Evolutionary conservation across 2,888 invertebrate species (phyloP).

Genomic region (Ichneumon xanthorius): DNA sequence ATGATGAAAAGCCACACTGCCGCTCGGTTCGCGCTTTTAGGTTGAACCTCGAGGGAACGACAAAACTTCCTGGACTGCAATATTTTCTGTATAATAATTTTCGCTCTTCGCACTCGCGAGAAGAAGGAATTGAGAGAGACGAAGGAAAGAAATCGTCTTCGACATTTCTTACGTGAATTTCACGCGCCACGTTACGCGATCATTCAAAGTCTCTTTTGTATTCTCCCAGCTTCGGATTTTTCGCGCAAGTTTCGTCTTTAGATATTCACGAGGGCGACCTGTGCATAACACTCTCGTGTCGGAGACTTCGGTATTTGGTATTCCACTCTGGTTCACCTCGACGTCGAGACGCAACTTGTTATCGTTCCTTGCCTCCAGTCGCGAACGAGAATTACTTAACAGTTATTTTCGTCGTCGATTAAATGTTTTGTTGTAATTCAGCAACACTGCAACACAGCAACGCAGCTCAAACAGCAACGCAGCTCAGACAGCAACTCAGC

Average conservation of each 20-base stretch:
- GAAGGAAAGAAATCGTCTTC: constrained; percentile 6
- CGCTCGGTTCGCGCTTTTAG: constrained; percentile 15
- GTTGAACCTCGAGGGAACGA: background rate
- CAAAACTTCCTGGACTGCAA: background rate
- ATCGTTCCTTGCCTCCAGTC: constrained; percentile 19
- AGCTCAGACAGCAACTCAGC: no score
- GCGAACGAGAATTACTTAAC: constrained; percentile 28
- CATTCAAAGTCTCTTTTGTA: constrained; percentile 37
- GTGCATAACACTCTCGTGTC: constrained; percentile 5
- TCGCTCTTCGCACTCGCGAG: background rate
- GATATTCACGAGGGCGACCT: constrained; percentile 39
- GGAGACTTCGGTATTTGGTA: constrained; percentile 17
- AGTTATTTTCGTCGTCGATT: background rate
- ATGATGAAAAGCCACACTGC: constrained; percentile 19
- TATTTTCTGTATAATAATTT: background rate
- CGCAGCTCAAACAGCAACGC: no score
- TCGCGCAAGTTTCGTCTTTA: constrained; percentile 30
- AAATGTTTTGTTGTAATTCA: background rate
- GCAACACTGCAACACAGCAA: no score
- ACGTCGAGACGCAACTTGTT: constrained; percentile 24
- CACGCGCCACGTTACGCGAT: constrained; percentile 36
- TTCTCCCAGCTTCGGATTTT: constrained; percentile 35
- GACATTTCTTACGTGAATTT: constrained; percentile 31
- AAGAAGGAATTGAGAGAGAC: background rate
- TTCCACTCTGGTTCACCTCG: constrained; percentile 31